Evolutionary conservation across 2,797 vertebrate species (phyloP).

Genomic region (Odontamblyopus rebecca): DNA sequence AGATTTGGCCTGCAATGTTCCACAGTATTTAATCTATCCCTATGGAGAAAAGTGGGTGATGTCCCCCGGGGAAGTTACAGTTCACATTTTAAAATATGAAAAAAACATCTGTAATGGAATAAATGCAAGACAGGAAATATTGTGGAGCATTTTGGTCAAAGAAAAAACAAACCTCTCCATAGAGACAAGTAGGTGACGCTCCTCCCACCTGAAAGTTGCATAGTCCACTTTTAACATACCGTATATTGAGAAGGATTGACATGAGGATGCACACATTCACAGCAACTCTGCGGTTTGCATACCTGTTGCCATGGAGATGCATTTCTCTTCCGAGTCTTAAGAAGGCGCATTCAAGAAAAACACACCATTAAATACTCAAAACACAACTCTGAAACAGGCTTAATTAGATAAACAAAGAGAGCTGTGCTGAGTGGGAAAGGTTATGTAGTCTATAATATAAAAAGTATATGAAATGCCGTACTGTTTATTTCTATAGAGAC

Average conservation of each 20-base stretch:
- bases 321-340: conserved; percentile 43
- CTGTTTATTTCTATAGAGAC: neutral
- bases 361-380: conserved; percentile 39
- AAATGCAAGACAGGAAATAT: too few relatives aligned
- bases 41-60: too few relatives aligned
- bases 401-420: conserved; percentile 15
- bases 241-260: neutral
- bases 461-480: neutral
- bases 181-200: neutral
- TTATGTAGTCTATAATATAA: neutral
- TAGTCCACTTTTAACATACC: too few relatives aligned
- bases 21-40: too few relatives aligned
- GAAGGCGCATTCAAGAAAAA: conserved; percentile 56
- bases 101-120: too few relatives aligned
- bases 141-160: too few relatives aligned
- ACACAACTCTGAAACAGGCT: conserved; percentile 31
- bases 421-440: neutral
- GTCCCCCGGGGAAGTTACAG: too few relatives aligned
- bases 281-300: conserved; percentile 34
- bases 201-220: too few relatives aligned
- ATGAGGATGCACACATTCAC: neutral
- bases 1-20: too few relatives aligned
- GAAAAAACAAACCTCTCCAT: too few relatives aligned
- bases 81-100: too few relatives aligned
- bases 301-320: conserved; percentile 72